Evolutionary conservation across 2,888 invertebrate species (phyloP), one percentile per base, ranked within the genome.

Genomic region (Phytoseiulus persimilis): DNA sequence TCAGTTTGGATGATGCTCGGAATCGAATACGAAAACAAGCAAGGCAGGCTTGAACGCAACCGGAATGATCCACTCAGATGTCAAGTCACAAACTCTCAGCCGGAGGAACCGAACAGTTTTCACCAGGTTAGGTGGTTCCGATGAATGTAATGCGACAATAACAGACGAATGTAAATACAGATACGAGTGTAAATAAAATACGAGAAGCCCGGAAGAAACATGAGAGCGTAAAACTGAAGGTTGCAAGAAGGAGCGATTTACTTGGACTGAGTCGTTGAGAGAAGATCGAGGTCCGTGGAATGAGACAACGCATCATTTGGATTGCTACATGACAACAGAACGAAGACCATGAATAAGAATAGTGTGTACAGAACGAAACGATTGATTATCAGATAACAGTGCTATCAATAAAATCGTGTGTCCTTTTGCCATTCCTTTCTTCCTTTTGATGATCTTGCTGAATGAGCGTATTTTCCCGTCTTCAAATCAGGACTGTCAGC

Each of bases 321-420:
- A 28, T 23, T 23, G 65, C 65, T 65, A 65, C 65, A 65, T 65
- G 65, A 65, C 65, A 23, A 65, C 65, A 65, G 65, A 18, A 39
- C 9, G 65, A 28, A 23, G 65, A 65, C 65, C 65, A 65, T 18
- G 65, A 65, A 28, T 65, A 65, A 6, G 65, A 18, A 65, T 65
- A 65, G 65, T 65, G 65, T 65, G 65, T 65, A 65, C 65, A 65
- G 65, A 65, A 65, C 65, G 65, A 65, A 65, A 65, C 65, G 65
- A 65, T 65, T 65, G 65, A 65, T 65, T 65, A 65, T 65, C 65
- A 65, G 65, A 28, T 23, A 65, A 65, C 65, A 65, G 65, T 65
- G 65, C 65, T 65, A 65, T 23, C 18, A 65, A 65, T 65, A 65
- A 65, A 65, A 14, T 65, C 65, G 65, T 65, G 65, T 65, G 65